Conservation (phyloP, 2,888 invertebrate species). For the Cheiracanthium punctorium region DNA sequence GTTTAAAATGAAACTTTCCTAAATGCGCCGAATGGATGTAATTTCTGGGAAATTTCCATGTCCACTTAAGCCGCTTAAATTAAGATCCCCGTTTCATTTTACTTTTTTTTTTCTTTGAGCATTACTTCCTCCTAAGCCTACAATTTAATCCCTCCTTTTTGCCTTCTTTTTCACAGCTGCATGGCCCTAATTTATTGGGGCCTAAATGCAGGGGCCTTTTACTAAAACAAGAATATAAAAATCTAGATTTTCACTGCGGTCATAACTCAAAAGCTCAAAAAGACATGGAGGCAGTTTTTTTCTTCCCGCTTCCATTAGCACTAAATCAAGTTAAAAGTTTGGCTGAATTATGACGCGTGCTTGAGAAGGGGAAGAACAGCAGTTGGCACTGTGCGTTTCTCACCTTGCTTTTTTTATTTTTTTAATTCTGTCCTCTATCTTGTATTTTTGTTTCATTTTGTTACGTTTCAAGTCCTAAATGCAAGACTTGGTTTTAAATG, state of each 20-base stretch:
- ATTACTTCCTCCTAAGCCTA: background rate
- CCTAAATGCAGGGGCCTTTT: background rate
- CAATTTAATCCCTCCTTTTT: background rate
- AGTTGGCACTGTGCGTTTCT: background rate
- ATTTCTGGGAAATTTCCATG: too few relatives aligned
- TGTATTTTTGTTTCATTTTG: background rate
- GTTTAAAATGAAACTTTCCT: too few relatives aligned
- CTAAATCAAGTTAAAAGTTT: background rate
- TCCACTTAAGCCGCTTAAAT: too few relatives aligned
- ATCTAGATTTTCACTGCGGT: background rate
- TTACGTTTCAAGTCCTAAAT: background rate
- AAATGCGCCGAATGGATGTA: too few relatives aligned
- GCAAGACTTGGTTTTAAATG: background rate
- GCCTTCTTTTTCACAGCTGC: background rate
- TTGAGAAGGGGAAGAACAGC: background rate
- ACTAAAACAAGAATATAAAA: background rate
- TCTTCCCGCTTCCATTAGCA: background rate
- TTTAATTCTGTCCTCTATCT: background rate
- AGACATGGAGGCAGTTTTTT: background rate
- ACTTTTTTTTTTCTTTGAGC: background rate
- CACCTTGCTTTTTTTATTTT: background rate
- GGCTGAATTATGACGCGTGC: background rate
- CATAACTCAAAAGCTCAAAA: constrained; percentile 3
- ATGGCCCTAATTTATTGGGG: background rate
- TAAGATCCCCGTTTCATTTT: background rate